A percentile compares a stretch with the other conserved stretches of the same genome.
Evolutionary conservation across 2,797 vertebrate species (phyloP).

Genomic region (Enoplosus armatus): DNA sequence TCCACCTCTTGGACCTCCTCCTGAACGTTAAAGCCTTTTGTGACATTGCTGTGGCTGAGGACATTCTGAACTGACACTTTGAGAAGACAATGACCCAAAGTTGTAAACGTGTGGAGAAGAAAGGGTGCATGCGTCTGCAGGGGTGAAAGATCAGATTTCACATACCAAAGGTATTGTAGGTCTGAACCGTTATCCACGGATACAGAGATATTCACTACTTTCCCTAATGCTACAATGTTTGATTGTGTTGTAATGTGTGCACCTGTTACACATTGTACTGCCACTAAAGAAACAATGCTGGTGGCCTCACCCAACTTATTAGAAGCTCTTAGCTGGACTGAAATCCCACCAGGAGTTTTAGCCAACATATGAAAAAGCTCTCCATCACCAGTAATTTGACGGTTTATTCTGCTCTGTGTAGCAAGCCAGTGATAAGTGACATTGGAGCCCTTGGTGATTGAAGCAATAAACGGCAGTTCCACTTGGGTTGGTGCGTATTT

Average conservation of each 20-base stretch:
- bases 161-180: conserved; percentile 82
- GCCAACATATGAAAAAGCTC: conserved; percentile 66
- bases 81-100: conserved; percentile 66
- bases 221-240: conserved; percentile 62
- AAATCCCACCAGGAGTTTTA: conserved; percentile 73
- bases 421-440: conserved; percentile 82
- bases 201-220: conserved; percentile 77
- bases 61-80: conserved; percentile 80
- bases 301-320: conserved; percentile 79
- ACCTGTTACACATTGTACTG: conserved; percentile 72
- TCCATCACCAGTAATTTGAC: conserved; percentile 41
- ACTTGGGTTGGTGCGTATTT: conserved; percentile 78
- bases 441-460: conserved; percentile 79
- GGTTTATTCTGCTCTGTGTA: conserved; percentile 42
- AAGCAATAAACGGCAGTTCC: conserved; percentile 69
- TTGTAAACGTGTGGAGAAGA: conserved; percentile 76
- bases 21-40: conserved; percentile 76
- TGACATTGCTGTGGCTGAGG: conserved; percentile 72
- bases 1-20: conserved; percentile 77
- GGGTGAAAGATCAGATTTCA: conserved; percentile 52
- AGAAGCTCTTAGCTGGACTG: conserved; percentile 76
- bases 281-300: conserved; percentile 62
- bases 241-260: conserved; percentile 59
- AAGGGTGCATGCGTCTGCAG: conserved; percentile 69
- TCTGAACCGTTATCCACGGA: conserved; percentile 77